Base-by-base conservation (phyloP, 1,140 invertebrate genomes). In the Littorina saxatilis region DNA sequence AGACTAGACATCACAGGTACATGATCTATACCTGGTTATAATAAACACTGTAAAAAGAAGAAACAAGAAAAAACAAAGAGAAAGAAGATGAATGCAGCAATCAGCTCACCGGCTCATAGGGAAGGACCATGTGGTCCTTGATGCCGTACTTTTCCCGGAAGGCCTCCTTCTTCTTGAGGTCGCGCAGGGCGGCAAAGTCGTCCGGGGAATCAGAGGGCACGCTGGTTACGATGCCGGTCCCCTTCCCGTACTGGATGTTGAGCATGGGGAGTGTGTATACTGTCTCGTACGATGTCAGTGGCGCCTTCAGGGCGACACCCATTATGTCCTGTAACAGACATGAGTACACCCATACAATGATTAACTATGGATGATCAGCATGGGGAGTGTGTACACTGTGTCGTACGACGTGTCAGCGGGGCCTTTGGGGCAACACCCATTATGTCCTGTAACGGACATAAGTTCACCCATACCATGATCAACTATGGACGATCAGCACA, bases 161-260 rank as follows among this genome's bases (percentile, higher is more conserved):
- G 5, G 97, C 94, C 80, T 90, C 94, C 91, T 99, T 99, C 87
- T 99, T 99, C 89, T 99, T 98, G 40, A 99, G 93, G 93, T 99
- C 99, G 23, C 95, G 94, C 1, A 99, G 93, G 47, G 98, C 98
- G 40, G 98, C 98, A 93, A 96, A 99, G 93, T 99, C 99, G 93
- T 99, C 99, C 1, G 99, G 99, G 3, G 99, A 97, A 94, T 99
- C 99, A 2, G 98, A 99, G 0, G 99, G 99, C 4, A 99, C 99
- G 88, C 97, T 98, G 0, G 98, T 99, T 0, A 99, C 99, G 81
- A 99, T 95, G 27, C 98, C 99, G 11, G 70, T 73, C 92, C 93
- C 95, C 94, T 99, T 99, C 87, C 99, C 97, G 90, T 98, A 97
- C 92, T 99, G 99, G 83, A 99, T 99, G 9, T 97, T 99, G 40